Percentiles rank a stretch among this genome's conserved stretches.
These are phyloP conservation scores for Chiloscyllium punctatum DNA, from an alignment of 2,797 vertebrate genomes.

Conservation along the genomic window DNA sequence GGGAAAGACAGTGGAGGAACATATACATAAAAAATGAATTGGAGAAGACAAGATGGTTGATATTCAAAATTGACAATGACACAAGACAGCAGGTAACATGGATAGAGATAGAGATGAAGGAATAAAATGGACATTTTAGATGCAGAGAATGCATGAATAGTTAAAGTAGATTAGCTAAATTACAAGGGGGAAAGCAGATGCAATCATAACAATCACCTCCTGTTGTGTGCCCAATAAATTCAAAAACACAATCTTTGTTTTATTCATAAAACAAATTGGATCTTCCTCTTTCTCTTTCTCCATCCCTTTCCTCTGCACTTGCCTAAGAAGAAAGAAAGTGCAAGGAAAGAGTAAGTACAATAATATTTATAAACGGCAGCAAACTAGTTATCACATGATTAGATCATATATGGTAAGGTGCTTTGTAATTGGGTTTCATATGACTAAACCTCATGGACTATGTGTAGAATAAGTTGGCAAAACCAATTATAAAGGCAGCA, in stretches of 20 bases:
- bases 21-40: neutral
- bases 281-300: too few relatives aligned
- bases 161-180: neutral
- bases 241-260: neutral
- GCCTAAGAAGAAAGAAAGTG: neutral
- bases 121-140: neutral
- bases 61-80: neutral
- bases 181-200: neutral
- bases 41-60: neutral
- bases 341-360: neutral
- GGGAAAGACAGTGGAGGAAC: neutral
- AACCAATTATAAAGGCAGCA: neutral
- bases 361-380: neutral
- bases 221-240: neutral
- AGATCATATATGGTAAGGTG: too few relatives aligned
- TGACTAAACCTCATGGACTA: neutral
- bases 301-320: neutral
- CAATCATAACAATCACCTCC: neutral
- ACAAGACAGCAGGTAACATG: neutral
- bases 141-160: neutral
- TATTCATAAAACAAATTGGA: neutral
- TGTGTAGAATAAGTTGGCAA: neutral
- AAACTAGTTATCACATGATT: neutral
- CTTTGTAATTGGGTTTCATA: neutral
- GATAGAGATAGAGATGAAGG: neutral